phyloP scores from a whole-genome alignment of 2,888 invertebrate species.

The Blomia tropicalis region DNA sequence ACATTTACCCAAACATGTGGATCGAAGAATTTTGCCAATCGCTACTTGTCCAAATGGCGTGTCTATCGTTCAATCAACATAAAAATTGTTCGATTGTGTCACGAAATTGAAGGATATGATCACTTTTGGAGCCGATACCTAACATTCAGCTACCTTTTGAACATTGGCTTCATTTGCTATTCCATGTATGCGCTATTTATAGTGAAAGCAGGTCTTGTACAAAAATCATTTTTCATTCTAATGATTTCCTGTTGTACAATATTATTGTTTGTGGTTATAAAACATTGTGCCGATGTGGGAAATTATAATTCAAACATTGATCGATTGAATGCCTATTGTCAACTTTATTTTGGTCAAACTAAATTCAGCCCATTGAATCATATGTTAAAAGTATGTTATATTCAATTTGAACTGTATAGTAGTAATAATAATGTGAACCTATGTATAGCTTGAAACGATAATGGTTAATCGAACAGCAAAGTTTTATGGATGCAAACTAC shows the following conservation, averaged over 20 bases:
- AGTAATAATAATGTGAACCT: not conserved
- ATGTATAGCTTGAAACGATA: not conserved
- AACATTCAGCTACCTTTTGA: not conserved
- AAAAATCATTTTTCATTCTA: constrained; percentile 1
- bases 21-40: not conserved
- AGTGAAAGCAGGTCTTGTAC: not conserved
- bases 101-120: not conserved
- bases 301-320: not conserved
- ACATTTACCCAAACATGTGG: not conserved
- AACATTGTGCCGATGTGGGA: not conserved
- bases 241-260: not conserved
- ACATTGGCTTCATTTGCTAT: constrained; percentile 2
- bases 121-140: constrained; percentile 4
- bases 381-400: not conserved
- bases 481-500: not conserved
- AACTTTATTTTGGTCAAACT: not conserved
- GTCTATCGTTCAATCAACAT: not conserved
- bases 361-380: not conserved
- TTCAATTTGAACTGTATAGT: not conserved
- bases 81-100: not conserved
- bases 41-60: not conserved
- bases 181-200: constrained; percentile 1
- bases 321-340: not conserved
- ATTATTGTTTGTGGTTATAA: not conserved
- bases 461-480: not conserved